Evolutionary conservation across 2,888 invertebrate genomes (phyloP).

Genomic region (Bhutanitis thaidina): DNA sequence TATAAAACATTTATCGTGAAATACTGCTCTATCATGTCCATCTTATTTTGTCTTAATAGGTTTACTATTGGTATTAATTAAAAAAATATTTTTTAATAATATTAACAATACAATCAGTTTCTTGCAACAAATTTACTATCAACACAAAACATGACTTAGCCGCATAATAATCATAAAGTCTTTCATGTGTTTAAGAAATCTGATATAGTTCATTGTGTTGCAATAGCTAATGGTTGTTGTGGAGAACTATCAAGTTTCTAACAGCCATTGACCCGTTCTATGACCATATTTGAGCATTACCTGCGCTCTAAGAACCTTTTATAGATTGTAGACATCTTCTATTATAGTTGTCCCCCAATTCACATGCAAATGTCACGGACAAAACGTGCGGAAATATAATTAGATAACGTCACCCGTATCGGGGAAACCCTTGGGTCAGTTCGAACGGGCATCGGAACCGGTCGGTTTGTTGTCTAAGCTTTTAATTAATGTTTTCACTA

Average conservation of each 20-base stretch:
- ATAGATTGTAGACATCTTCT: conserved; percentile 33
- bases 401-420: conserved; percentile 55
- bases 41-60: too few species aligned
- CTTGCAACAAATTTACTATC: not conserved
- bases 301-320: conserved; percentile 41
- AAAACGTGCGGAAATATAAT: conserved; percentile 79
- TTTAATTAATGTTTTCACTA: conserved; percentile 73
- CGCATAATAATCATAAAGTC: not conserved
- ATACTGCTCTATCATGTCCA: too few species aligned
- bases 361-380: conserved; percentile 68
- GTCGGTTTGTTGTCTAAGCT: conserved; percentile 56
- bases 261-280: conserved; percentile 45
- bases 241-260: conserved; percentile 72
- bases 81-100: too few species aligned
- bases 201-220: conserved; percentile 7
- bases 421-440: conserved; percentile 38
- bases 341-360: conserved; percentile 64
- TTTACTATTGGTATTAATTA: too few species aligned
- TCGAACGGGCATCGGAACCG: conserved; percentile 42
- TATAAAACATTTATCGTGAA: too few species aligned
- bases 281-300: conserved; percentile 40
- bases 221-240: conserved; percentile 54
- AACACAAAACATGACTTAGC: not conserved
- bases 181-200: not conserved
- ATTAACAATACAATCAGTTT: too few species aligned